Percentiles rank a stretch among this genome's conserved stretches.
These are phyloP conservation scores for Xyrichtys novacula DNA, from an alignment of 2,797 vertebrate genomes.

Conservation along the genomic window DNA sequence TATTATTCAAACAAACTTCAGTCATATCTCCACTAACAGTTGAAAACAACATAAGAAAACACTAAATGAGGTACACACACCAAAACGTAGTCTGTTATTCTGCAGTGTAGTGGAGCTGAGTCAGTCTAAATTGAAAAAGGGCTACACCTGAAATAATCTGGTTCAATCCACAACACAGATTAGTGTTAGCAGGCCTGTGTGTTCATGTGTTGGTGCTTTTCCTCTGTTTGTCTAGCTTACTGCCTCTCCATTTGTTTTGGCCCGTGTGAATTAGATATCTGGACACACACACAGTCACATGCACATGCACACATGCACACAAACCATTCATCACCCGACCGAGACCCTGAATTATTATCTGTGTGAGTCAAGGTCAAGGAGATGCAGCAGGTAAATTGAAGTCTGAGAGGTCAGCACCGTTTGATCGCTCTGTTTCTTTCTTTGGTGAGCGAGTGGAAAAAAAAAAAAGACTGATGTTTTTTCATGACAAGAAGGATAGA, in stretches of 20 bases:
- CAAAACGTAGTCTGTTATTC: conserved; percentile 60
- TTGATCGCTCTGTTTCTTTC: conserved; percentile 93
- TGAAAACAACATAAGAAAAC: conserved; percentile 17
- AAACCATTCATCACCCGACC: conserved; percentile 95
- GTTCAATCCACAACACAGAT: conserved; percentile 92
- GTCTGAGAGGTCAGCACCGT: conserved; percentile 94
- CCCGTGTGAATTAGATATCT: conserved; percentile 47
- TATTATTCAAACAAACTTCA: background rate
- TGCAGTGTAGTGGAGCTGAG: conserved; percentile 54
- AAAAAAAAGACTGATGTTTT: conserved; percentile 15
- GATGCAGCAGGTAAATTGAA: conserved; percentile 98
- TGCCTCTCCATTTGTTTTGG: conserved; percentile 60
- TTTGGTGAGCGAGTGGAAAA: conserved; percentile 4
- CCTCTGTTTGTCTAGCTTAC: conserved; percentile 53
- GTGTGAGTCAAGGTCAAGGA: conserved; percentile 94
- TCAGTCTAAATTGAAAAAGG: conserved; percentile 65
- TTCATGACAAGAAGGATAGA: conserved; percentile 42
- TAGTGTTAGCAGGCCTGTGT: conserved; percentile 78
- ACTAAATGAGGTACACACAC: conserved; percentile 4
- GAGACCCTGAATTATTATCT: conserved; percentile 97
- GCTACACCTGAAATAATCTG: conserved; percentile 74
- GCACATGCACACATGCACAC: conserved; percentile 77
- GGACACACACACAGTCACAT: conserved; percentile 34
- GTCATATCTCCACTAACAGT: background rate
- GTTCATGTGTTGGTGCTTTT: conserved; percentile 53